Percentiles rank a stretch among this genome's conserved stretches.
Conservation (phyloP, 2,113 vertebrate species). For the Campylomormyrus numenius region DNA sequence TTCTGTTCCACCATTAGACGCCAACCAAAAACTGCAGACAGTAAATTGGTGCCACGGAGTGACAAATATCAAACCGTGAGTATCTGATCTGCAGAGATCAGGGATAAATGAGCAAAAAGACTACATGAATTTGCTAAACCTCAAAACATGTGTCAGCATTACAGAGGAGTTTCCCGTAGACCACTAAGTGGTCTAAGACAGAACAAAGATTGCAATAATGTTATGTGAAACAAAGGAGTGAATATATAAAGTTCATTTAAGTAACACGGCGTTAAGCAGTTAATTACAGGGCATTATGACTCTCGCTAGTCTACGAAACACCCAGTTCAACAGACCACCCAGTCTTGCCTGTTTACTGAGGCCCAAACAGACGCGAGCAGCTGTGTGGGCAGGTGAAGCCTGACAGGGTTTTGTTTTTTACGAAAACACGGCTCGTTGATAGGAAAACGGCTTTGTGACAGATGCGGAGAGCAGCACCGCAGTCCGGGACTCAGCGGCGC, state of each 20-base stretch:
- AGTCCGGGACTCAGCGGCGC: neutral
- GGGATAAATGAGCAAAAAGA: neutral
- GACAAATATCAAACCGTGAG: neutral
- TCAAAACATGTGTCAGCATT: neutral
- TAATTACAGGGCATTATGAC: constrained; percentile 7
- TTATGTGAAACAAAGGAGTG: neutral
- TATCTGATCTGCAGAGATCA: neutral
- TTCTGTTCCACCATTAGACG: neutral
- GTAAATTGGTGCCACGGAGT: neutral
- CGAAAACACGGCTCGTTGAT: neutral
- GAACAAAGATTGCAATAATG: neutral
- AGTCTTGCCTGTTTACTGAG: constrained; percentile 2
- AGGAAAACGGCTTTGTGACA: neutral
- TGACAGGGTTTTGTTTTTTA: neutral
- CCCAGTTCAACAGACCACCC: neutral
- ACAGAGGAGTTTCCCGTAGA: neutral
- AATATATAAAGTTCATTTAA: neutral
- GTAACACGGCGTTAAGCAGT: neutral
- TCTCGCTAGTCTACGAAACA: neutral
- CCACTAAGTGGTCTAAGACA: neutral
- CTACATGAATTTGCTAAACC: neutral
- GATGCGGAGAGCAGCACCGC: neutral
- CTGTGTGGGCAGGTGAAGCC: neutral
- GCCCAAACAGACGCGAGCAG: neutral
- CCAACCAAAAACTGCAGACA: neutral